These are phyloP conservation scores for Theristicus caerulescens DNA, from an alignment of 2,113 vertebrate species.

Conservation along the genomic window DNA sequence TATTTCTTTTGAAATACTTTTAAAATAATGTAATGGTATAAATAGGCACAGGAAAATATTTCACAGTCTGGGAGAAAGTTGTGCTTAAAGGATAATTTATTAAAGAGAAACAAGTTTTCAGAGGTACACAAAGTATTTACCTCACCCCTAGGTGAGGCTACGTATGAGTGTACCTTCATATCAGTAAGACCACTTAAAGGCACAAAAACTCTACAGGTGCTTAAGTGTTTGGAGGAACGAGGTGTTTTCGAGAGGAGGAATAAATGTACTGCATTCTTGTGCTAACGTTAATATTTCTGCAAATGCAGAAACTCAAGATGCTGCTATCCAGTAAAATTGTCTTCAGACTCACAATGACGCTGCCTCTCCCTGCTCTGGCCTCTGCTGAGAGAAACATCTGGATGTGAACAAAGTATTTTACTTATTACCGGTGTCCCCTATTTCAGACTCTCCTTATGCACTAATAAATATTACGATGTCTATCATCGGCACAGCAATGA, in stretches of 20 bases:
- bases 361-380: background rate
- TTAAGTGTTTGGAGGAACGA: rapidly evolving
- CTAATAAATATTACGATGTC: background rate
- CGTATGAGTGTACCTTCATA: rapidly evolving
- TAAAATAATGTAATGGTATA: background rate
- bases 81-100: background rate
- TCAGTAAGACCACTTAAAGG: background rate
- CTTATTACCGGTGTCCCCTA: background rate
- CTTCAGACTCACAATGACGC: background rate
- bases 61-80: background rate
- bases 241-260: background rate
- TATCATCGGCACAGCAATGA: background rate
- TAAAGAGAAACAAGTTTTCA: background rate
- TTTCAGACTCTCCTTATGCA: background rate
- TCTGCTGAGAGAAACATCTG: background rate
- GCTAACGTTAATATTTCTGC: background rate
- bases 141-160: background rate
- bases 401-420: background rate
- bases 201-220: background rate
- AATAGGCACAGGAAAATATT: background rate
- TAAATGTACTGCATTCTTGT: background rate
- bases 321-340: background rate
- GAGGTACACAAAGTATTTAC: background rate
- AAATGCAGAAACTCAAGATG: background rate
- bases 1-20: background rate